Evolutionary conservation across 2,888 invertebrate species (phyloP).

Genomic region (Plebejus anna): DNA sequence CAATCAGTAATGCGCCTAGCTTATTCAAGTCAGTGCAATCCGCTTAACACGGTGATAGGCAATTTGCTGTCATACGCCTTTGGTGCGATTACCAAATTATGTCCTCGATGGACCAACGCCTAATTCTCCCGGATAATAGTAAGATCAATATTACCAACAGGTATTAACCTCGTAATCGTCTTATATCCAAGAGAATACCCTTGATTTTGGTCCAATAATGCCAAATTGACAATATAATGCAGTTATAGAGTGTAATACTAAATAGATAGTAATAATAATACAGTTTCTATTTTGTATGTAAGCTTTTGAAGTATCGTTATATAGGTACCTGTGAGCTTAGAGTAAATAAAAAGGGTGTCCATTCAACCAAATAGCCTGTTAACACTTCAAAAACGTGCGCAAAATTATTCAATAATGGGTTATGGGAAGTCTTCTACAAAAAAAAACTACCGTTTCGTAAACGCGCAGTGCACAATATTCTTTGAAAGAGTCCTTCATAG

Average conservation of each 20-base stretch:
- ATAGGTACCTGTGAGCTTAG: too few species aligned
- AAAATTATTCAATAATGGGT: too few species aligned
- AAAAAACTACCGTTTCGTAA: too few species aligned
- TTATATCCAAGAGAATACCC: constrained; percentile 19
- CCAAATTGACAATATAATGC: not conserved
- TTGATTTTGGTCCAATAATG: constrained; percentile 22
- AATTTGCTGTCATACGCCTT: constrained; percentile 19
- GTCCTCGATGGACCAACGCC: not conserved
- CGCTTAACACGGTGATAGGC: constrained; percentile 16
- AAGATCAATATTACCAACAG: constrained; percentile 9
- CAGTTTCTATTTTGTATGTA: too few species aligned
- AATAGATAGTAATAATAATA: too few species aligned
- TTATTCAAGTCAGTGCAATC: constrained; percentile 5
- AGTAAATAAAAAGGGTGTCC: too few species aligned
- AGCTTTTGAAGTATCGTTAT: too few species aligned
- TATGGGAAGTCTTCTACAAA: too few species aligned
- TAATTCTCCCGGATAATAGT: not conserved
- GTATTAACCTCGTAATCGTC: not conserved
- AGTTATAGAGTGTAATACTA: not conserved
- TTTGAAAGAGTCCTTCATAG: too few species aligned
- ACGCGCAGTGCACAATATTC: too few species aligned
- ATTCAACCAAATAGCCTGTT: too few species aligned
- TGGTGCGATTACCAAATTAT: constrained; percentile 8
- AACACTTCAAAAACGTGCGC: too few species aligned
- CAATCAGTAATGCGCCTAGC: not conserved